phyloP scores from a whole-genome alignment of 2,888 invertebrate genomes.

The Emmelina monodactyla region DNA sequence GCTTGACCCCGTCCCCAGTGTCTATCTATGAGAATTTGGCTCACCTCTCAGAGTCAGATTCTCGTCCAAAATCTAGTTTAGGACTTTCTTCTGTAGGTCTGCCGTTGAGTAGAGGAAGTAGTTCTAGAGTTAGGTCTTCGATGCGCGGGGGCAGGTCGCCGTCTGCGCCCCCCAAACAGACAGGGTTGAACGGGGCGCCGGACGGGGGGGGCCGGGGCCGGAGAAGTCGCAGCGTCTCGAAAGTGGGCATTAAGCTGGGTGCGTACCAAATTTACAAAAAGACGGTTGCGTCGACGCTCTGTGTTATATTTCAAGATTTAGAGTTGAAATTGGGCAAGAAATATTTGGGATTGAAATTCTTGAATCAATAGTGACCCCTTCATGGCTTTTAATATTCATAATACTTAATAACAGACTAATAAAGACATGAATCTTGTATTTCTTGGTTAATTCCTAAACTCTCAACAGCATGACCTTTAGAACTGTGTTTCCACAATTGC shows the following conservation, averaged over 20 bases:
- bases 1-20: conserved; percentile 33
- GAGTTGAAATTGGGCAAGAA: not conserved
- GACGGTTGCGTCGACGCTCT: conserved; percentile 61
- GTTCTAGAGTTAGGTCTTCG: conserved; percentile 66
- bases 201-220: conserved; percentile 34
- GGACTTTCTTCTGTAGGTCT: conserved; percentile 65
- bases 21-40: conserved; percentile 31
- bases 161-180: conserved; percentile 48
- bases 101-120: conserved; percentile 70
- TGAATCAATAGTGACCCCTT: too few species aligned
- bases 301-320: conserved; percentile 16
- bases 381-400: too few species aligned
- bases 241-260: conserved; percentile 66
- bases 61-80: conserved; percentile 30
- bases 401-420: too few species aligned
- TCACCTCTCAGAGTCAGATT: conserved; percentile 31
- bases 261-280: conserved; percentile 39
- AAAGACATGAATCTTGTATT: too few species aligned
- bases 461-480: too few species aligned
- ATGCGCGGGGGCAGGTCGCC: conserved; percentile 56
- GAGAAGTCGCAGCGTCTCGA: conserved; percentile 56
- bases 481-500: too few species aligned
- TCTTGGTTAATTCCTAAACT: too few species aligned
- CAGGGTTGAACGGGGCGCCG: conserved; percentile 22
- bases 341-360: not conserved